Evolutionary conservation across 1,140 invertebrate genomes (phyloP), one percentile per base, ranked within the genome.

Genomic region (Caenorhabditis tropicalis): DNA sequence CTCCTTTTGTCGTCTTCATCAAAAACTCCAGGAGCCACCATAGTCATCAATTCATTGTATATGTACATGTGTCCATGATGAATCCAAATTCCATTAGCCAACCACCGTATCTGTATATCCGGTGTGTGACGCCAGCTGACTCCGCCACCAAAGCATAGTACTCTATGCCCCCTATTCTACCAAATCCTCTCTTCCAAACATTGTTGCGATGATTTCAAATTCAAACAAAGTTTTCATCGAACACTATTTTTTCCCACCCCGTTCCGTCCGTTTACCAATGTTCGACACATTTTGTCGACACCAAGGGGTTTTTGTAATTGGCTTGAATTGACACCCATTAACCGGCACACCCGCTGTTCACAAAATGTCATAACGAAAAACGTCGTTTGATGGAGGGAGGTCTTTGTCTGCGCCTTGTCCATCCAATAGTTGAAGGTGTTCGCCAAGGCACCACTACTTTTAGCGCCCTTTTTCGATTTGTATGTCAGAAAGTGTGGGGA

Each of bases 251-350:
- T 31, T 46, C 12, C 21, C 24, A 21, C n/a, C 24, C 58, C 65
- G 29, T 36, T n/a, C 65, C 65, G 65, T 74, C 39, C 60, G 12
- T 36, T 74, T 74, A 10, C 10, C 16, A 33, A 65, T 65, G 58
- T 65, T 65, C 58, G 36, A 65, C 56, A 58, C 19, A 43, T 65
- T 56, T 43, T 74, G 65, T 74, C 65, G 36, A 12, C 65, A 43
- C 10, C 36, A 74, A 74, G 58, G 53, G 21, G 65, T 74, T 74
- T 74, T 74, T 74, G 65, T 74, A 74, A 74, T 74, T 74, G 65
- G 65, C 65, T 74, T 74, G 65, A 74, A 74, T 74, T 74, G 65
- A 74, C 65, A 74, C 65, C 60, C 65, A 74, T 74, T 74, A 74
- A 74, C 65, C 65, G 65, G 65, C 65, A 74, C 65, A 74, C 65